Evolutionary conservation across 1,140 invertebrate species (phyloP), one percentile per base, ranked within the genome.

Genomic region (Saccostrea glomerata): DNA sequence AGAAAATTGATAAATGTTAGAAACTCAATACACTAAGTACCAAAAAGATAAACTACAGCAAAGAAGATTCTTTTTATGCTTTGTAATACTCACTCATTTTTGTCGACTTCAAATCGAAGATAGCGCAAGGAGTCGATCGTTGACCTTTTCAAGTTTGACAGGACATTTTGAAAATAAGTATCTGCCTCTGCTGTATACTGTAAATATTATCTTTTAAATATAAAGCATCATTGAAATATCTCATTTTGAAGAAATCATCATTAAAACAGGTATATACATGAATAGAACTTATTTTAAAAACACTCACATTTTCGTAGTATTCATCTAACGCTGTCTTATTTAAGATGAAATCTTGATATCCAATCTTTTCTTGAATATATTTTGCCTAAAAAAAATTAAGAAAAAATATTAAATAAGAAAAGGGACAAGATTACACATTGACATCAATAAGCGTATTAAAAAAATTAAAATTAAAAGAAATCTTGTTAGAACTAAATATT

Each of bases 281-380:
- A 25, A 25, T 13, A 77, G 23, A n/a, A 25, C 25, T 17, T 30
- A 3, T 30, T 25, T 36, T 13, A 36, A 36, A 55, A 73, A 40
- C 9, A 86, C 89, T 86, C 84, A 90, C 89, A 86, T 90, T 90
- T 83, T 86, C 47, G 77, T 90, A 90, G 20, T 88, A 97, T 86
- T 97, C 96, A 93, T 99, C 97, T 86, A 99, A 93, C 88, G 98
- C 96, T 58, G 91, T 89, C 11, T 91, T 86, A 86, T 94, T 90
- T 15, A 94, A 86, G 23, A 95, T 93, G 63, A 93, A 93, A 86
- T 91, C 88, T n/a, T 89, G 66, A 63, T 91, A 91, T 15, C 88
- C 90, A 55, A 91, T 89, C 55, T 91, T 94, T 91, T 23, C 97
- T 6, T 97, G 97, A 20, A 98, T 98, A 9, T 97, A 97, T 92